A percentile compares a stretch with the other conserved stretches of the same genome.
Conservation (phyloP, 2,113 vertebrate genomes). For the Clinocottus analis region DNA sequence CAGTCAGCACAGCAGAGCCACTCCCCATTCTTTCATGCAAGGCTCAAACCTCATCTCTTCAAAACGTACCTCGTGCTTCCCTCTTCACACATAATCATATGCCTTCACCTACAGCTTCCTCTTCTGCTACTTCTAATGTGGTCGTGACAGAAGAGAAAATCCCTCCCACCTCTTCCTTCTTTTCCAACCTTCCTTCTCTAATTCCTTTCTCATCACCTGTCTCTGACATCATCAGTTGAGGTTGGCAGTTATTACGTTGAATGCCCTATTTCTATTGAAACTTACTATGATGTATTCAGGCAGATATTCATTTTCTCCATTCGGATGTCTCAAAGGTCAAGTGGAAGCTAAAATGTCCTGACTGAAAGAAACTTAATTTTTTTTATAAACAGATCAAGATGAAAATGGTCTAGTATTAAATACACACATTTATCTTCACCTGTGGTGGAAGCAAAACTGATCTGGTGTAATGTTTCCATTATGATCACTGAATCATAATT, state of each 20-base stretch:
- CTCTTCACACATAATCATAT: slow-evolving; percentile 28
- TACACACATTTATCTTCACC: neutral
- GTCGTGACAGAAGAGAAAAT: slow-evolving; percentile 14
- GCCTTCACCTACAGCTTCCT: slow-evolving; percentile 37
- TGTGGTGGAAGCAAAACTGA: neutral
- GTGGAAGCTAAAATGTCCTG: neutral
- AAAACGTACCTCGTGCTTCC: slow-evolving; percentile 16
- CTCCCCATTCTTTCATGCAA: slow-evolving; percentile 13
- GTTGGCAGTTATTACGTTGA: neutral
- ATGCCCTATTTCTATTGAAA: neutral
- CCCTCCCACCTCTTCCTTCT: neutral
- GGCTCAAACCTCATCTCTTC: slow-evolving; percentile 38
- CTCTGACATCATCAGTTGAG: slow-evolving; percentile 16
- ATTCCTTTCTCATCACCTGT: slow-evolving; percentile 25
- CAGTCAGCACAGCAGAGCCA: slow-evolving; percentile 1
- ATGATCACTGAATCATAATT: neutral
- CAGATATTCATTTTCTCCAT: neutral
- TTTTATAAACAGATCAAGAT: neutral
- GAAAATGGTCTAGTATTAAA: neutral
- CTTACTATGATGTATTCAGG: neutral
- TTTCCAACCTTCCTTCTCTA: neutral
- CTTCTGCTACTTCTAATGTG: neutral
- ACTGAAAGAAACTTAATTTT: neutral
- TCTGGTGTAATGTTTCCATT: neutral
- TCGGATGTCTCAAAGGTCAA: neutral